phyloP scores from a whole-genome alignment of 2,888 invertebrate species.

The Eupithecia subumbrata region DNA sequence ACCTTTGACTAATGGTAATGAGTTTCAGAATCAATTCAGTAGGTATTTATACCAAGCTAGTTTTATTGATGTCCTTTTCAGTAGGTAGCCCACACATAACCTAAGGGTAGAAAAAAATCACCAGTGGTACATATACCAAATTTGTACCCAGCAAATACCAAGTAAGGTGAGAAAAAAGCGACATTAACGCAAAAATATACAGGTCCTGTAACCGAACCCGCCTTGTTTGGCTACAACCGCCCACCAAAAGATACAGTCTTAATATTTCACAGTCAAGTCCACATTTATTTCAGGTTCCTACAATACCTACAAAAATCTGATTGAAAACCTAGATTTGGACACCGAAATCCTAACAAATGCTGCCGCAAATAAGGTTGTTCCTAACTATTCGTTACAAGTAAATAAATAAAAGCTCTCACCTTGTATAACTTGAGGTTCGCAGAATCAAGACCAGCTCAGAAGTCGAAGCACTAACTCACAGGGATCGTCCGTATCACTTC shows the following conservation, averaged over 20 bases:
- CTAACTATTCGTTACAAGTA: neutral
- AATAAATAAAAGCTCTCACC: slow-evolving; percentile 31
- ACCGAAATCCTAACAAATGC: neutral
- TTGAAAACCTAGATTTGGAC: slow-evolving; percentile 15
- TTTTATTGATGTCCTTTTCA: neutral
- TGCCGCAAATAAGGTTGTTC: neutral
- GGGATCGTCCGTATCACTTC: slow-evolving; percentile 57
- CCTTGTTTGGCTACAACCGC: slow-evolving; percentile 21
- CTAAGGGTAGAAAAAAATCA: neutral
- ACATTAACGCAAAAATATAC: slow-evolving; percentile 6
- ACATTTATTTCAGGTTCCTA: neutral
- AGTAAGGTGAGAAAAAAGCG: neutral
- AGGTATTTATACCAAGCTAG: neutral
- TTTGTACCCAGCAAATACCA: neutral
- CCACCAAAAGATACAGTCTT: slow-evolving; percentile 15
- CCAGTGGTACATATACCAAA: neutral
- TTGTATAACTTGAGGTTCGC: slow-evolving; percentile 23
- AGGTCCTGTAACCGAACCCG: neutral
- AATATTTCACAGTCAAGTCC: slow-evolving; percentile 3
- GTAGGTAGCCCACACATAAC: neutral
- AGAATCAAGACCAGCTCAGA: slow-evolving; percentile 28
- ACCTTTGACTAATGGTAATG: neutral
- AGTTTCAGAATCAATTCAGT: neutral
- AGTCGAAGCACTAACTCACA: slow-evolving; percentile 57
- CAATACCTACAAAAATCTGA: neutral